Evolutionary conservation across 1,140 invertebrate genomes (phyloP), one percentile per base, ranked within the genome.

Genomic region (Cepaea nemoralis): DNA sequence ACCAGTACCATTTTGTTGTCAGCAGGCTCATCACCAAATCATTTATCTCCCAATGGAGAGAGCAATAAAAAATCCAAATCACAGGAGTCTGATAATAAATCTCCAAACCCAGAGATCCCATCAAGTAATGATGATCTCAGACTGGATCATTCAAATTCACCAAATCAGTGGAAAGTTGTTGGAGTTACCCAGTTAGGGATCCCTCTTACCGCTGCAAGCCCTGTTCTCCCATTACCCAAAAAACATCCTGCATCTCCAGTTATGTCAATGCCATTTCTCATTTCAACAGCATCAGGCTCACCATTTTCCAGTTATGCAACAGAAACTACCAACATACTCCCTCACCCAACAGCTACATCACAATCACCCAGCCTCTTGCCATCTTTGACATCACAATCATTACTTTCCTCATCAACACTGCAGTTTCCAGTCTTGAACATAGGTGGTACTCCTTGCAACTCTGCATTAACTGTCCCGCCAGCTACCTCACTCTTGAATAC

Each of bases 131-230:
- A 71, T 71, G 5, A 71, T 27, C 19, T 22, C 37, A 71, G 27
- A 19, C 69, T 12, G 69, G 69, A 39, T 14, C 6, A n/a, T 40
- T 24, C 35, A 19, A 42, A 22, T 40, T 39, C 37, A 10, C 69
- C 59, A 33, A 63, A 24, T 35, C 48, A 77, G 33, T 77, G 75
- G 75, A 77, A 77, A 63, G 39, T 77, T 77, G 75, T 77, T 22
- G 75, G 75, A 24, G 31, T 77, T 37, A 77, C 75, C 3, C 50
- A 39, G 33, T 50, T 59, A 19, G 55, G 50, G 0, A 37, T 63
- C 39, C 75, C 75, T 14, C 33, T 27, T 37, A n/a, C 50, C 14
- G 3, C 75, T 27, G 37, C 50, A 19, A 63, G 33, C 31, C 31
- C 75, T 24, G n/a, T 77, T 59, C 19, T 50, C 19, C 31, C 31